Conservation (phyloP, 1,140 invertebrate species). For the Caenorhabditis briggsae region DNA sequence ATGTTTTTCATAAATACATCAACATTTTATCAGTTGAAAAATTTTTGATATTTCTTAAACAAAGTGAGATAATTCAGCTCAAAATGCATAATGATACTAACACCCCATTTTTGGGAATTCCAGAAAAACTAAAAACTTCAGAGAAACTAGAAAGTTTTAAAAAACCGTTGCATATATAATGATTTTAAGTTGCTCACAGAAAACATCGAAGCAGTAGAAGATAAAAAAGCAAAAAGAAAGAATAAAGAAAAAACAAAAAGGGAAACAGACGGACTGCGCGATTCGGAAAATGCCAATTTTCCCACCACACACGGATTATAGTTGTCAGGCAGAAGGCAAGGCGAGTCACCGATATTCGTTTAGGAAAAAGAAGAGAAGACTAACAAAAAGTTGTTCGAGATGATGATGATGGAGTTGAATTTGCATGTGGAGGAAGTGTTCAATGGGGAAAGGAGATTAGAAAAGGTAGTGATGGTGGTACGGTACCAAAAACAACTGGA, state of each 20-base stretch:
- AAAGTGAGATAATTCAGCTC: too few species aligned
- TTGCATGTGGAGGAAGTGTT: background rate
- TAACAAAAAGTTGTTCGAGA: background rate
- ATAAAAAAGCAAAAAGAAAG: background rate
- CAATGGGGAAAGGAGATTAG: too few species aligned
- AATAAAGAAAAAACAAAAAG: conserved; percentile 14
- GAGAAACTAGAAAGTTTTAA: background rate
- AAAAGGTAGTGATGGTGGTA: too few species aligned
- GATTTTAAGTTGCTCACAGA: background rate
- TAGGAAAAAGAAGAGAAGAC: background rate
- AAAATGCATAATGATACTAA: too few species aligned
- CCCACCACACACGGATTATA: conserved; percentile 39
- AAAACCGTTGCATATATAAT: background rate
- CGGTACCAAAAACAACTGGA: too few species aligned
- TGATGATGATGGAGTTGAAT: conserved; percentile 33
- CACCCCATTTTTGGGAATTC: too few species aligned
- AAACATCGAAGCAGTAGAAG: background rate
- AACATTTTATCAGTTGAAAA: too few species aligned
- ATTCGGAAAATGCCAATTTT: conserved; percentile 51
- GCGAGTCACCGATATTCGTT: background rate
- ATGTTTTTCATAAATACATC: too few species aligned
- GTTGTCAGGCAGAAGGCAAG: conserved; percentile 9
- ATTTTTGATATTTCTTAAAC: too few species aligned
- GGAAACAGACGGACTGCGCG: conserved; percentile 40
- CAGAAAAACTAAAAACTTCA: background rate